Conservation (phyloP, 1,140 invertebrate genomes). For the Papilio glaucus region DNA sequence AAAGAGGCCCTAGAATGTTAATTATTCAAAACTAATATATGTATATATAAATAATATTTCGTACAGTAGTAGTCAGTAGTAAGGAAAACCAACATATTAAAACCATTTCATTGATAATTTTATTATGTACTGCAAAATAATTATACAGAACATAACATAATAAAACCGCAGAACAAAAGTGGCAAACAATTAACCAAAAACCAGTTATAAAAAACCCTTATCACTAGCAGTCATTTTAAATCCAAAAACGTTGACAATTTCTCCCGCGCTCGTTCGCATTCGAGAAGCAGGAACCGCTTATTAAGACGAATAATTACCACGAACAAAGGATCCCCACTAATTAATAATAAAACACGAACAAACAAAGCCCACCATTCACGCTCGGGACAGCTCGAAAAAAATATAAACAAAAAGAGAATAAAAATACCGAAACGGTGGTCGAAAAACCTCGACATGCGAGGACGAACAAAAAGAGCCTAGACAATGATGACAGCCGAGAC, state of each 20-base stretch:
- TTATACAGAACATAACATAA: constrained; percentile 15
- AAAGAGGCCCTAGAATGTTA: too few species aligned
- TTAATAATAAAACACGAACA: constrained; percentile 83
- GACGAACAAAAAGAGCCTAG: constrained; percentile 79
- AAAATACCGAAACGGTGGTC: constrained; percentile 82
- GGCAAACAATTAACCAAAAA: constrained; percentile 43
- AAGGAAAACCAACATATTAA: background rate
- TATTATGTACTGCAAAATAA: background rate
- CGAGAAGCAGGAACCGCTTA: constrained; percentile 80
- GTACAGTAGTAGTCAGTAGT: too few species aligned
- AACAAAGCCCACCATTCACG: constrained; percentile 81
- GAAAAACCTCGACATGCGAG: constrained; percentile 81
- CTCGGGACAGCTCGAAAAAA: constrained; percentile 75
- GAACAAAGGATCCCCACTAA: constrained; percentile 81
- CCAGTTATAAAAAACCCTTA: constrained; percentile 58
- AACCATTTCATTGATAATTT: background rate
- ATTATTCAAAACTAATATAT: too few species aligned
- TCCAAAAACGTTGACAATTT: constrained; percentile 69
- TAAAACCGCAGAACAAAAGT: constrained; percentile 14
- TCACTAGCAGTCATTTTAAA: constrained; percentile 64
- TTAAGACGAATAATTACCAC: constrained; percentile 83
- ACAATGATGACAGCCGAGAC: constrained; percentile 82
- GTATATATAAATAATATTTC: too few species aligned
- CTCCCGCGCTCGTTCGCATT: constrained; percentile 67
- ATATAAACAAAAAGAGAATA: constrained; percentile 68